These are phyloP conservation scores for Bathynomus jamesi DNA, from an alignment of 1,140 invertebrate species.

Conservation along the genomic window DNA sequence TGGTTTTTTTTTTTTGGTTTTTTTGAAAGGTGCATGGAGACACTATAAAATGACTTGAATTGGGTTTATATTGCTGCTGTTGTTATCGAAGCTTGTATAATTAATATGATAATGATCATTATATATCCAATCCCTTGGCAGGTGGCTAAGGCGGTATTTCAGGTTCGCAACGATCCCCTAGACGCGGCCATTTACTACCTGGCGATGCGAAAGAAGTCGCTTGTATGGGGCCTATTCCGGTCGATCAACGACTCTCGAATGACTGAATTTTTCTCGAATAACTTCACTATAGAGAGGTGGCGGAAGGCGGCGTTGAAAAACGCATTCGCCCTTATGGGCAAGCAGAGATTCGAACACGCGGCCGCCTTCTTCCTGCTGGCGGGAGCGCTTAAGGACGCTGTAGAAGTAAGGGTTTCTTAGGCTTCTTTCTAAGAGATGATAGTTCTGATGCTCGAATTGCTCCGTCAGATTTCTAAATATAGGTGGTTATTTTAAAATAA, in stretches of 20 bases:
- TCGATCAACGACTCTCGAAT: constrained; percentile 82
- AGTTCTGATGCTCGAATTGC: too few species aligned
- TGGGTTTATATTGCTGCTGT: too few species aligned
- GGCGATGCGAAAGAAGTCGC: constrained; percentile 96
- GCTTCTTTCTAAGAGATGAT: too few species aligned
- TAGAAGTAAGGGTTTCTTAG: constrained; percentile 74
- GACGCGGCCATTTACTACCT: constrained; percentile 96
- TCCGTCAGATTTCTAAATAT: too few species aligned
- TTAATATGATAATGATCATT: too few species aligned
- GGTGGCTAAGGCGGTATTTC: constrained; percentile 83
- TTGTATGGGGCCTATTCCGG: constrained; percentile 91
- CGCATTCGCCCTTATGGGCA: constrained; percentile 89
- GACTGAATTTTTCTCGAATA: constrained; percentile 90
- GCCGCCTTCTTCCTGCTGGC: constrained; percentile 83
- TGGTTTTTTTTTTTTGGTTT: neutral
- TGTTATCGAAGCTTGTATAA: too few species aligned
- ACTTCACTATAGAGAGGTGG: constrained; percentile 89
- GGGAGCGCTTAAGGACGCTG: constrained; percentile 84
- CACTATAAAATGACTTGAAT: too few species aligned
- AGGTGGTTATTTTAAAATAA: too few species aligned
- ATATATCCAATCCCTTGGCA: too few species aligned
- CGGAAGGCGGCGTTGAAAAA: constrained; percentile 95
- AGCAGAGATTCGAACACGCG: constrained; percentile 56
- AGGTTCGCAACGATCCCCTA: constrained; percentile 82
- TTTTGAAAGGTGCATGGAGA: too few species aligned